Conservation (phyloP, 1,140 invertebrate species). For the Physella acuta region DNA sequence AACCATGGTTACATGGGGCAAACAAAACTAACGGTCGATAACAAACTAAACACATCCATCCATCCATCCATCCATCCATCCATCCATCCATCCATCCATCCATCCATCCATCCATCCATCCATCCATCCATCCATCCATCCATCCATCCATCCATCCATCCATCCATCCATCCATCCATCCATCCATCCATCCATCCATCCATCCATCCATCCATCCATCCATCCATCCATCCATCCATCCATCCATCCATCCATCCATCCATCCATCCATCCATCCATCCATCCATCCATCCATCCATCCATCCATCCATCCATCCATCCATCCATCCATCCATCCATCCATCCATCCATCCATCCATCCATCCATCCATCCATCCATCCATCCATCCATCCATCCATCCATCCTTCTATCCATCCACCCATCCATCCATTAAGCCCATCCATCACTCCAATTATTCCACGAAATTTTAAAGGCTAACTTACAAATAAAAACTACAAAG, state of each 20-base stretch:
- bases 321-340: not conserved
- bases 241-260: not conserved
- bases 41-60: too few relatives aligned
- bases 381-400: not conserved
- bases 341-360: not conserved
- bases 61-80: not conserved
- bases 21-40: too few relatives aligned
- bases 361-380: not conserved
- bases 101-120: not conserved
- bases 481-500: too few relatives aligned
- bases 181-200: not conserved
- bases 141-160: not conserved
- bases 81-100: not conserved
- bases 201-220: not conserved
- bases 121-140: not conserved
- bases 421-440: not conserved
- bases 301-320: not conserved
- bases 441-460: not conserved
- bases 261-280: not conserved
- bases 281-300: not conserved
- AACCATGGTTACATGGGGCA: too few relatives aligned
- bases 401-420: not conserved
- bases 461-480: too few relatives aligned
- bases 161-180: not conserved
- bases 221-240: not conserved